phyloP scores from a whole-genome alignment of 1,140 invertebrate species.

The Rhopalosiphum maidis region DNA sequence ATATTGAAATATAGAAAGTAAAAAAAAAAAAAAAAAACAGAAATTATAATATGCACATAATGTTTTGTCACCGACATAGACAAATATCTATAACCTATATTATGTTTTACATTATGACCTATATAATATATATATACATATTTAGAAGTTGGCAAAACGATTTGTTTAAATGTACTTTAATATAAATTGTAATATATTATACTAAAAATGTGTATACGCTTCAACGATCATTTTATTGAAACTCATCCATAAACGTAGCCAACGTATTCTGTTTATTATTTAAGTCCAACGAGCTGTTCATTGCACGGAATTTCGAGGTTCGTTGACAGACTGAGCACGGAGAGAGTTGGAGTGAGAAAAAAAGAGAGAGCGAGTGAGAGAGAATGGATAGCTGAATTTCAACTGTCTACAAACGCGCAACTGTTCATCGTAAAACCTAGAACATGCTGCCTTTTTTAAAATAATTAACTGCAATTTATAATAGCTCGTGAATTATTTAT shows the following conservation, averaged over 20 bases:
- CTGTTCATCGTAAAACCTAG: neutral
- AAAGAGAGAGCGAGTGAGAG: neutral
- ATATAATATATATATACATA: too few relatives aligned
- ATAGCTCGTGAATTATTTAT: too few relatives aligned
- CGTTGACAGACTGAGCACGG: neutral
- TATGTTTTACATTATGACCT: too few relatives aligned
- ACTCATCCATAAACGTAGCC: neutral
- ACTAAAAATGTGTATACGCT: neutral
- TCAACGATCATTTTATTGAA: neutral
- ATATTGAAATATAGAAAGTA: neutral
- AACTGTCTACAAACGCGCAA: neutral
- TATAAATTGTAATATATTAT: neutral
- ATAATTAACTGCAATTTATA: neutral
- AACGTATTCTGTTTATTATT: conserved; percentile 13
- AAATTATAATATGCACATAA: neutral
- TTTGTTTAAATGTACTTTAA: neutral
- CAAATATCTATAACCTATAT: too few relatives aligned
- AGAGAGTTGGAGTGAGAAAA: neutral
- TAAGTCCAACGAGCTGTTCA: neutral
- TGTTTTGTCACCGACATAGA: too few relatives aligned
- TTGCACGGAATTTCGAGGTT: neutral
- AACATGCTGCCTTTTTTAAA: neutral
- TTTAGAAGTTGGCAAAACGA: neutral
- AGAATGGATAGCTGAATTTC: neutral
- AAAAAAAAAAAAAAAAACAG: neutral